Base-by-base conservation (phyloP, 2,888 invertebrate species). In the Nymphalis urticae region DNA sequence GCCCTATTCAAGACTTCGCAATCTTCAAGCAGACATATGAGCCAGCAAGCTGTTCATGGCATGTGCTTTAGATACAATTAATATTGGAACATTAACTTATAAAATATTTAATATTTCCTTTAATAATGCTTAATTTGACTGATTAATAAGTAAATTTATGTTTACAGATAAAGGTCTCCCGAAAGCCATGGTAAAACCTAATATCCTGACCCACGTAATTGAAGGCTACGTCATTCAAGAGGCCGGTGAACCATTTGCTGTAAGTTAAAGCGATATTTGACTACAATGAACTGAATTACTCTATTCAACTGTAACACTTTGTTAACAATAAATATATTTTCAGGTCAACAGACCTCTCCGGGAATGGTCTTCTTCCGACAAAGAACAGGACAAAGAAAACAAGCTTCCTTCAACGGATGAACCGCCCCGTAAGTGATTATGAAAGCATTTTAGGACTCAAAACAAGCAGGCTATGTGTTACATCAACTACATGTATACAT, bases 181-280 rank as follows among this genome's bases (percentile, higher is more conserved):
- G 21, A 97, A 97, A 85, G 98, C 98, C 1, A 96, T 98, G 95
- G 98, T 98, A 17, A 98, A 98, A 85, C 98, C 98, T 0, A 98
- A 98, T 83, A 97, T 99, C 9, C 92, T 99, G 64, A 98, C 98
- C 0, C 99, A 99, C 85, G 97, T 98, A 32, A 98, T 99, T 73
- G 98, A 98, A 85, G 98, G 98, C 64, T 98, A 98, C 86, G 97
- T 99, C 9, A 98, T 99, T 76, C 98, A 98, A 85, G 99, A 99
- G 92, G 97, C 97, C 0, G 96, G 96, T 1, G 97, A 97, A 87
- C 97, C 97, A 0, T 97, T 97, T 82, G 97, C 97, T 68, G 97
- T 98, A 63, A 96, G 94, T 86, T 69, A 59, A 71, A 32, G 16
- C n/a, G 72, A 56, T 24, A 70, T 58, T 19, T 54, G 3, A n/a